phyloP scores from a whole-genome alignment of 35 echinoderm and acorn worm species.

The Ophioderma brevispina region DNA sequence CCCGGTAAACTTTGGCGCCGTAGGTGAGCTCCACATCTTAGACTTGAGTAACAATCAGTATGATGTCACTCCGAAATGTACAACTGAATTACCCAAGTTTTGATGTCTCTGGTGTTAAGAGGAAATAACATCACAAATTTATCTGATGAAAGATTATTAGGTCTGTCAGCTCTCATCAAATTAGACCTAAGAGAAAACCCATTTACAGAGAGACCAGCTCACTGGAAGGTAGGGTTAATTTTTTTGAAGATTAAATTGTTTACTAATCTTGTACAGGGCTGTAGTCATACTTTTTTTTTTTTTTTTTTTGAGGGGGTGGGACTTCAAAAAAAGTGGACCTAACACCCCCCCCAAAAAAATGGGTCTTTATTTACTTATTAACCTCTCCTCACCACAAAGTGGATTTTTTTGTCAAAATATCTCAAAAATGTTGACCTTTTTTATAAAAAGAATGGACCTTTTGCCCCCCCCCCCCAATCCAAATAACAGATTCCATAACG shows the following conservation, averaged over 20 bases:
- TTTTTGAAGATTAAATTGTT: not conserved
- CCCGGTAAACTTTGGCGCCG: slow-evolving; percentile 65
- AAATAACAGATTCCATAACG: no score
- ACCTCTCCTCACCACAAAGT: no score
- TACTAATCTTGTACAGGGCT: not conserved
- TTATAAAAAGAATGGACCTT: no score
- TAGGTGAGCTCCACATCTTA: slow-evolving; percentile 64
- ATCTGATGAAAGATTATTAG: slow-evolving; percentile 81
- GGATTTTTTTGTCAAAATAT: no score
- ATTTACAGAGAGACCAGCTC: slow-evolving; percentile 75
- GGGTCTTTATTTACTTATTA: no score
- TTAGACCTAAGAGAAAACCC: slow-evolving; percentile 89
- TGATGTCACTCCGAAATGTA: slow-evolving; percentile 17
- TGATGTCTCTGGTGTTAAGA: slow-evolving; percentile 67
- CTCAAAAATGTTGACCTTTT: no score
- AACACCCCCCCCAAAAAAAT: no score
- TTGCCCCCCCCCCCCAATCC: no score
- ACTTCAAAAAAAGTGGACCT: no score
- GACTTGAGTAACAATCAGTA: slow-evolving; percentile 87
- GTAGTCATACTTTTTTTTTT: not conserved
- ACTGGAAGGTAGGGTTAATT: slow-evolving; percentile 86
- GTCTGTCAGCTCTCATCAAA: slow-evolving; percentile 77
- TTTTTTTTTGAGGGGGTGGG: no score
- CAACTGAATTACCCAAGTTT: slow-evolving; percentile 54
- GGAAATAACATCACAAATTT: slow-evolving; percentile 69